phyloP scores from a whole-genome alignment of 2,797 vertebrate genomes.

The Babyrousa celebensis region DNA sequence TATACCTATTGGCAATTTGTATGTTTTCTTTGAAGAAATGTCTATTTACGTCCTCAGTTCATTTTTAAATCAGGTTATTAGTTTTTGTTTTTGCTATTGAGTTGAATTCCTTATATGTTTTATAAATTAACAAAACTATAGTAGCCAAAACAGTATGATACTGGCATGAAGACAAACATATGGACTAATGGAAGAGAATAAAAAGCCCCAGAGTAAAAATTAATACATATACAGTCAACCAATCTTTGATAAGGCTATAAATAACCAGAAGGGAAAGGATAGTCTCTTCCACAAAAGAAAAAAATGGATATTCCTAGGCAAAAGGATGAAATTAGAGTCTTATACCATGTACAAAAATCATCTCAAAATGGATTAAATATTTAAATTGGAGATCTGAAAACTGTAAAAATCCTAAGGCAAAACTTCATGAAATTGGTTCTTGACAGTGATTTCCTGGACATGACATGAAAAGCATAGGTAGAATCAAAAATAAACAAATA shows the following conservation, averaged over 20 bases:
- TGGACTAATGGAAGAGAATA: neutral
- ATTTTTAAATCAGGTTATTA: no score
- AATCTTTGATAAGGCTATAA: neutral
- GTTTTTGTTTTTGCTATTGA: no score
- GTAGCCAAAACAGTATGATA: neutral
- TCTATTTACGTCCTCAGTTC: no score
- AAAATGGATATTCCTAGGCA: neutral
- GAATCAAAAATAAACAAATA: constrained; percentile 6
- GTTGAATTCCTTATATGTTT: no score
- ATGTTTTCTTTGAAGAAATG: no score
- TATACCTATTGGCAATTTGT: no score
- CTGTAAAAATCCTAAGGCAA: neutral
- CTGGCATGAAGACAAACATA: neutral
- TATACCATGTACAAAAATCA: neutral
- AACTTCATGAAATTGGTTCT: neutral
- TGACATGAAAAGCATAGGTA: neutral
- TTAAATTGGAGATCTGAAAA: neutral
- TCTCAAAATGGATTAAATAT: neutral
- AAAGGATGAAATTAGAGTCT: neutral
- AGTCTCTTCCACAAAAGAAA: neutral
- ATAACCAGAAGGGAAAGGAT: neutral
- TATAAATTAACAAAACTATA: neutral
- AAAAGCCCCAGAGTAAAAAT: neutral
- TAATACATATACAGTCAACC: neutral
- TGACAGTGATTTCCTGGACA: neutral